A percentile compares a stretch with the other conserved stretches of the same genome.
Evolutionary conservation across 2,888 invertebrate genomes (phyloP).

Genomic region (Drosophila hawaiiensis): DNA sequence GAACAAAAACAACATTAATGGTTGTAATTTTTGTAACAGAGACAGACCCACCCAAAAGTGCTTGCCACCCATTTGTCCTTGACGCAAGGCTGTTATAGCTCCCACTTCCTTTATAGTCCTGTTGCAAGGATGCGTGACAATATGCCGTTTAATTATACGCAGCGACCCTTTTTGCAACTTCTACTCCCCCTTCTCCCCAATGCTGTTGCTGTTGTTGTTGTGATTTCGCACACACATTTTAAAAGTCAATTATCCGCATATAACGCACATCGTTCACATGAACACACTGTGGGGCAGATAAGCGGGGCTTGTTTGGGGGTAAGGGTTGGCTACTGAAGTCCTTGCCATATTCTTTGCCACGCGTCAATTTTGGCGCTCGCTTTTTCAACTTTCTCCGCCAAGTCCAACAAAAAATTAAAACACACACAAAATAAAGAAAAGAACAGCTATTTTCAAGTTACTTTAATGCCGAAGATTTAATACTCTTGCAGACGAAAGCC

Average conservation of each 20-base stretch:
- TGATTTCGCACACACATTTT: constrained; percentile 79
- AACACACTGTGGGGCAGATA: constrained; percentile 10
- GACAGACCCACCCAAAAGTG: constrained; percentile 14
- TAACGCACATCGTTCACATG: constrained; percentile 75
- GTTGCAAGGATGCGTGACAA: constrained; percentile 74
- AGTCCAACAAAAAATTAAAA: constrained; percentile 17
- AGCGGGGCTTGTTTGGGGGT: constrained; percentile 6
- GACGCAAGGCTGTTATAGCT: constrained; percentile 14
- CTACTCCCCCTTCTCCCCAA: background rate
- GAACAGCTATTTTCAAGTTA: background rate
- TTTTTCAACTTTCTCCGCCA: constrained; percentile 64
- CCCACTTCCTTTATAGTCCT: constrained; percentile 1
- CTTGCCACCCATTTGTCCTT: constrained; percentile 43
- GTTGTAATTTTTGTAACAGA: constrained; percentile 26
- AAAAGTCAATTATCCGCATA: constrained; percentile 81
- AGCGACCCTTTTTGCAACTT: constrained; percentile 61
- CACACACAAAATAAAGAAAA: background rate
- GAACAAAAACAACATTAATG: constrained; percentile 1
- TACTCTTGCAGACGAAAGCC: background rate
- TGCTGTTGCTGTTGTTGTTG: constrained; percentile 50
- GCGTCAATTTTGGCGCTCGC: constrained; percentile 76
- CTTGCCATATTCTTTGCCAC: constrained; percentile 57
- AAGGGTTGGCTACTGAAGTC: constrained; percentile 23
- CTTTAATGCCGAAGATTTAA: background rate
- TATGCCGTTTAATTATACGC: constrained; percentile 80